Base-by-base conservation (phyloP, 2,888 invertebrate species). In the Leptothorax acervorum region DNA sequence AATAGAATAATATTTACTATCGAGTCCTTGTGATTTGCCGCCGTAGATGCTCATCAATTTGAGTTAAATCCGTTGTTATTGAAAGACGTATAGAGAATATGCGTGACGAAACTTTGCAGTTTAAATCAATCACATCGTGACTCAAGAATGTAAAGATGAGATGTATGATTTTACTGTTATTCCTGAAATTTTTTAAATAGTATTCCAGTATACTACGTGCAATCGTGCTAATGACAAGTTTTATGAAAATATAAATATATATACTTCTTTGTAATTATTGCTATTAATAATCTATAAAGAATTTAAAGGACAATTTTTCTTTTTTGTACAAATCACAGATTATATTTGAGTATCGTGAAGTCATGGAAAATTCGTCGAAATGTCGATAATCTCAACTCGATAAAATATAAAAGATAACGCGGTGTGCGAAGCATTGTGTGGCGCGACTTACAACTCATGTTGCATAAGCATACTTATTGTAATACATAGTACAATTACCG, bases 1-100 rank as follows among this genome's bases (percentile, higher is more conserved):
- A 39, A 39, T 28, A 15, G 48, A 71, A 79, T 73, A 81, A 81
- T 73, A 81, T 81, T 81, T 81, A 73, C 3, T 48, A 23, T 60
- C 42, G 66, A 42, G 60, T 74, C 23, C 23, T 74, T 31, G 45
- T 3, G 31, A 45, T 28, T 71, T 23, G 35, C 12, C 35, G 48
- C 5, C 5, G 8, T n/a, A 18, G 68, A 57, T 15, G n/a, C 35
- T 23, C 18, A 15, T 48, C 79, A 23, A 48, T 60, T 62, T 23
- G 15, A 71, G 18, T 71, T 23, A 45, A 79, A 57, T 60, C 23
- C 15, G 35, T 71, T 79, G 35, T 48, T 79, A 70, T 79, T 28
- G 35, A 68, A 12, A 45, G 35, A 48, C 1, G 35, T 5, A 23
- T 45, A 11, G 5, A 39, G 39, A 39, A 1, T 48, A 15, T 55